Conservation (phyloP, 1,140 invertebrate species). For the Amyelois transitella region DNA sequence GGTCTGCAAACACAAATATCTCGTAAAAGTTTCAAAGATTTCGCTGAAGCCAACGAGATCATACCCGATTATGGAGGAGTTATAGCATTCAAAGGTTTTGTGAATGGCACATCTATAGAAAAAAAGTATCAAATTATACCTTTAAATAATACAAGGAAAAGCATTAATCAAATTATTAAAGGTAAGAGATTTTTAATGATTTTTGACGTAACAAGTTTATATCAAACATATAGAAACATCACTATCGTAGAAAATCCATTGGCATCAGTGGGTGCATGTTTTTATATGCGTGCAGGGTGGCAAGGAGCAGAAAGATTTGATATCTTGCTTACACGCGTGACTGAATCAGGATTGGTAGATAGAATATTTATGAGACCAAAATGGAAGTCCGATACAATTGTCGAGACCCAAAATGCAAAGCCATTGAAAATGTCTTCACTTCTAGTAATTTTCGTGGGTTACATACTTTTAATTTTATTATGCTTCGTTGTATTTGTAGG, state of each 20-base stretch:
- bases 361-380: neutral
- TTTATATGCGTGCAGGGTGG: neutral
- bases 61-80: neutral
- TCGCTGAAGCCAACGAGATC: neutral
- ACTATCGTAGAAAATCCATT: neutral
- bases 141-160: neutral
- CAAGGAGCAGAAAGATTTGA: neutral
- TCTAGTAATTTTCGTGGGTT: neutral
- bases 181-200: neutral
- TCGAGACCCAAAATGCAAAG: neutral
- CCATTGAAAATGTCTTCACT: neutral
- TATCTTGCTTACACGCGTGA: neutral
- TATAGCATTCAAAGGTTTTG: neutral
- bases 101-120: neutral
- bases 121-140: neutral
- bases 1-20: neutral
- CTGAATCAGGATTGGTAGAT: neutral
- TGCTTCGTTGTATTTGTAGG: neutral
- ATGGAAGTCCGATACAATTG: neutral
- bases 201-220: neutral
- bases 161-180: neutral
- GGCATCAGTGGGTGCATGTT: neutral
- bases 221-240: neutral
- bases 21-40: neutral
- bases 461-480: neutral